Evolutionary conservation across 2,888 invertebrate genomes (phyloP), one percentile per base, ranked within the genome.

Genomic region (Zhuqinia jingwanae): DNA sequence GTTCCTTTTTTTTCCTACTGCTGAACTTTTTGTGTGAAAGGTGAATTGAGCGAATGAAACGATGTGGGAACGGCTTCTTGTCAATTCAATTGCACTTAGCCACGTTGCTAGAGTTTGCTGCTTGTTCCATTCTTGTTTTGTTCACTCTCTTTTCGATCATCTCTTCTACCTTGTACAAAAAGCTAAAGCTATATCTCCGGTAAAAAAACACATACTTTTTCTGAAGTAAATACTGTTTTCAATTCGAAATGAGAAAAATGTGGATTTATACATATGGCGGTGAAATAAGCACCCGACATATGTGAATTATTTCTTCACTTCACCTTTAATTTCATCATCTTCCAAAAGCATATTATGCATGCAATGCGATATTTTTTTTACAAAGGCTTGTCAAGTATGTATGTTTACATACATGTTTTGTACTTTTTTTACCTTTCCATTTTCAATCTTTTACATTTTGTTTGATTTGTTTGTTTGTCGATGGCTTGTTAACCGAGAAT

Each of bases 51-150:
- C 53, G 65, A 81, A 63, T 60, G 78, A 77, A 81, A 79, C 78
- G 79, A 85, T 85, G 85, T 85, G 85, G 85, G 85, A 85, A 79
- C 73, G 70, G 78, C 63, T 73, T 79, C 79, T 85, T 85, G 79
- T 85, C 79, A 85, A 79, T 85, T 85, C 85, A 79, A 85, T 85
- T 85, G 85, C 77, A 83, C 83, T 77, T 53, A 58, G 30, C 53
- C 68, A 68, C 22, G 45, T 75, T 53, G 36, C 36, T 36, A 8
- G 36, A 36, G 36, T 36, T 36, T 8, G 3, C 8, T 36, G 36
- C 36, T 53, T 6, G 20, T 76, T 60, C 82, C 47, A 82, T 81
- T 73, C 82, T 47, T 60, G 68, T 45, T 50, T 50, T 20, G 25
- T 25, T 73, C 53, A 15, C 13, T n/a, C 15, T 50, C 50, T 13